Evolutionary conservation across 1,140 invertebrate species (phyloP).

Genomic region (Andrena cerasifolii): DNA sequence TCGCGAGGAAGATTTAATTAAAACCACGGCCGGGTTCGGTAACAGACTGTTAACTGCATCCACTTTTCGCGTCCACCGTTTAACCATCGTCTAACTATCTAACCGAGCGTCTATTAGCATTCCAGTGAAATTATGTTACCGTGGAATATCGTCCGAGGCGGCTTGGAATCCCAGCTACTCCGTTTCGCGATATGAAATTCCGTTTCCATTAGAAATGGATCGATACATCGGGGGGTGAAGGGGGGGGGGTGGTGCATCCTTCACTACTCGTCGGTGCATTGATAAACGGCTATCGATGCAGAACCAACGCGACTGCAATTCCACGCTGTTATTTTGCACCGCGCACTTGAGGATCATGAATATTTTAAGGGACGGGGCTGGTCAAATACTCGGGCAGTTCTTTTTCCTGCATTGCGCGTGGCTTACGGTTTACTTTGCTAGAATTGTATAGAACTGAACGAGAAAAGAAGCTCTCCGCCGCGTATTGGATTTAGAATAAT

Average conservation of each 20-base stretch:
- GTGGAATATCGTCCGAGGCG: not conserved
- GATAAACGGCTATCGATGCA: constrained; percentile 27
- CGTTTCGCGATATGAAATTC: constrained; percentile 6
- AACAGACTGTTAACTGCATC: not conserved
- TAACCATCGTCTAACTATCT: too few species aligned
- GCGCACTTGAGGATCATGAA: constrained; percentile 25
- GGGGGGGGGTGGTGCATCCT: not conserved
- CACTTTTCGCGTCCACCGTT: too few species aligned
- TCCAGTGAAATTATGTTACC: not conserved
- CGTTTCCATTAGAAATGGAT: constrained; percentile 5
- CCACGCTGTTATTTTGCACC: constrained; percentile 35
- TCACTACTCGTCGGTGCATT: constrained; percentile 1
- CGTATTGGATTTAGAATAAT: too few species aligned
- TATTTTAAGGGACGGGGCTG: not conserved
- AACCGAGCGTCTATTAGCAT: not conserved
- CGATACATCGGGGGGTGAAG: not conserved
- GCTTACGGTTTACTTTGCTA: too few species aligned
- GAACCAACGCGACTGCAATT: constrained; percentile 17
- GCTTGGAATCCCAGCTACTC: not conserved
- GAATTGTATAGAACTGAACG: too few species aligned
- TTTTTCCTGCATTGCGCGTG: too few species aligned
- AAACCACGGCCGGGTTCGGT: not conserved
- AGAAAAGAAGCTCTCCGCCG: too few species aligned
- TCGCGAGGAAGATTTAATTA: not conserved
- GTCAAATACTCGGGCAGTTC: too few species aligned